Evolutionary conservation across 30 jellyfish, hydroid and myxozoan genomes (phyloP), one percentile per base, ranked within the genome.

Genomic region (Hydractinia echinata): DNA sequence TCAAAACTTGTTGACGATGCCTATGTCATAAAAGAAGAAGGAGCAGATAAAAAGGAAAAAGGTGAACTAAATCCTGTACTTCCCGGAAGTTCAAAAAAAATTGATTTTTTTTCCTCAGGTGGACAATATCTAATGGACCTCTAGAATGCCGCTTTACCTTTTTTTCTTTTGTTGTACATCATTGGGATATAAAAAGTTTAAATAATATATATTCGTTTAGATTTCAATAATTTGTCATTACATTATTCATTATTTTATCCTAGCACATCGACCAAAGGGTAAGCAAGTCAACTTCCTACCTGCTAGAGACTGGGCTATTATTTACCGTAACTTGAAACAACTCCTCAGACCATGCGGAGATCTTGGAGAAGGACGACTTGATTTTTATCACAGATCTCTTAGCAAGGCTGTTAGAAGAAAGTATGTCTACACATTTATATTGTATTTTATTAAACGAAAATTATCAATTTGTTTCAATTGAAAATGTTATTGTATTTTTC

Each of bases 271-370:
- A 92, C 18, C 94, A 86, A 73, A 84, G 96, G 86, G 99, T 19
- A 93, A 93, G 82, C 96, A 93, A 68, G 82, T 93, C 20, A 69
- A 20, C 8, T 93, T 93, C 48, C 82, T 92, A 56, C 95, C 98
- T 18, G 98, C 98, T 10, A 64, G 96, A 44, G 96, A 92, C 60
- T 92, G 98, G 98, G 98, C 98, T 53, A 78, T 91, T 50, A 86
- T 91, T 11, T 91, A 91, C 69, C 83, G 98, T 49, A 91, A 91
- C 68, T 72, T 91, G 52, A 91, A 91, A 71, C 92, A 85, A 48
- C 55, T 91, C 76, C 85, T 91, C 51, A 89, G 96, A 61, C 98
- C 98, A 4, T 91, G 98, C 76, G 98, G 98, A 4, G 98, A 91
- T 62, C 86, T 91, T 53, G 98, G 98, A 13, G 98, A 91, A 81